Conservation (phyloP, 2,888 invertebrate genomes). For the Coremacera marginata region DNA sequence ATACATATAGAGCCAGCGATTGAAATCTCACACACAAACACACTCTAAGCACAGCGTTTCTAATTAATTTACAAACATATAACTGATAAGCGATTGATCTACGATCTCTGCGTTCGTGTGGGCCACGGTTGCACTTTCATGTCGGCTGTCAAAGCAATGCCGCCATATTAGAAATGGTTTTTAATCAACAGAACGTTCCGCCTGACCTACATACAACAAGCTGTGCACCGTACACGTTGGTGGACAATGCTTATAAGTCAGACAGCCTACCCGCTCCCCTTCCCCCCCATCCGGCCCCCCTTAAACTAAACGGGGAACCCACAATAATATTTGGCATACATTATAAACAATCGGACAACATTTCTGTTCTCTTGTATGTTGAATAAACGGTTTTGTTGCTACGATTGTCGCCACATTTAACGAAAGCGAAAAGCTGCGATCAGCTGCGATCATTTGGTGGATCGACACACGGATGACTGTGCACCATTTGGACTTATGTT, state of each 20-base stretch:
- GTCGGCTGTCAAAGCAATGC: not conserved
- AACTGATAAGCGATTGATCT: not conserved
- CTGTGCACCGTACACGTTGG: not conserved
- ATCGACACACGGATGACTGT: not conserved
- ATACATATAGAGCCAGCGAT: not conserved
- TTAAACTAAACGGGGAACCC: not conserved
- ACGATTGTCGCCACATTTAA: not conserved
- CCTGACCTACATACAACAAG: conserved; percentile 19
- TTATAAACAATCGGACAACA: too few species aligned
- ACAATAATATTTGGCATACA: not conserved
- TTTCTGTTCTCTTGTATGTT: too few species aligned
- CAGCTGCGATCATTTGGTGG: not conserved
- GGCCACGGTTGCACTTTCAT: conserved; percentile 12
- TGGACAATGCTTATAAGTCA: not conserved
- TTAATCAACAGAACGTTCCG: conserved; percentile 4
- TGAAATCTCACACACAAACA: not conserved
- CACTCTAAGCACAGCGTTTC: not conserved
- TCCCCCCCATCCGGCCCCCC: too few species aligned
- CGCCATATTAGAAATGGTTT: not conserved
- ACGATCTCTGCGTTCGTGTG: not conserved
- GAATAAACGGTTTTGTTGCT: not conserved
- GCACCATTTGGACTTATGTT: not conserved
- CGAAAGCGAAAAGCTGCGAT: conserved; percentile 25
- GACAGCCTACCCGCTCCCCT: too few species aligned
- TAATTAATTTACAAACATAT: not conserved